Evolutionary conservation across 2,888 invertebrate genomes (phyloP), one percentile per base, ranked within the genome.

Genomic region (Orchesellides sinensis): DNA sequence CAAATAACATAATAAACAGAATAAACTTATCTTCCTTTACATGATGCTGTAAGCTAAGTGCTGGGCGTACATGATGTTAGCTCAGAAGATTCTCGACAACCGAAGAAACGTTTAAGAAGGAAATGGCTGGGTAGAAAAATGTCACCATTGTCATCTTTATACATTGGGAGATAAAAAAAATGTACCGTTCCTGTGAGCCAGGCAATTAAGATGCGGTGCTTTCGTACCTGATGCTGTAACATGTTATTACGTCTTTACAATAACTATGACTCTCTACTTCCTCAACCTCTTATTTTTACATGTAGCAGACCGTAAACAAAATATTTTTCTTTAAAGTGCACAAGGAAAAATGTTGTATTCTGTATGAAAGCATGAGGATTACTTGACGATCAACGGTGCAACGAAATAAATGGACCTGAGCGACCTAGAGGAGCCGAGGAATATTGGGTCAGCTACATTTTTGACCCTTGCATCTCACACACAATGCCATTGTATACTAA

Each of bases 351-450:
- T 27, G 45, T n/a, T n/a, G 8, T 61, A 5, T 69, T 23, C 19
- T 27, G 23, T 27, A 19, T 63, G 75, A 35, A 19, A 49, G 77
- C 29, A 59, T 77, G 77, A 49, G n/a, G n/a, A n/a, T n/a, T n/a
- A n/a, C n/a, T n/a, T n/a, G n/a, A n/a, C n/a, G n/a, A 77, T 77
- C 69, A 77, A 77, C 77, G 68, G 77, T 77, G 69, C 68, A 69
- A 61, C 21, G 23, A 66, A 10, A 54, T 66, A 45, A 75, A 69
- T 61, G 68, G 61, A 61, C n/a, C 23, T 54, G 32, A 27, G 35
- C 68, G 49, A 61, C 77, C 29, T 47, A 3, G 29, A 35, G 73
- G 73, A 59, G 49, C 19, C 73, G 45, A 59, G 29, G 19, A 32
- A 29, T 69, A 68, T n/a, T 77, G 27, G 77, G 77, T 77, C 77